Evolutionary conservation across 92 coral and sea anemone species (phyloP).

Genomic region (Actinostola sp.): DNA sequence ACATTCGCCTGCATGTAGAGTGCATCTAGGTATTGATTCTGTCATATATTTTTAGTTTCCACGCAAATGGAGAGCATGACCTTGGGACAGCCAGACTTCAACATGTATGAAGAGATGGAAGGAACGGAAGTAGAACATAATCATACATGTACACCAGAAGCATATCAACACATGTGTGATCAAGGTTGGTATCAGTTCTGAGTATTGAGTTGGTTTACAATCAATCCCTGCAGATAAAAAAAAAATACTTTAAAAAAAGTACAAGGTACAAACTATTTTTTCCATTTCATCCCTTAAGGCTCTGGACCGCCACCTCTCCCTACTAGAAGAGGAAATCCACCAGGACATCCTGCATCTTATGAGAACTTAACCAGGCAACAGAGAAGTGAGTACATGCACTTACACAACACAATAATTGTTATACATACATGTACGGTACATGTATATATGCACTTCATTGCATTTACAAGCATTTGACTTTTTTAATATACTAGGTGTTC

Average conservation of each 20-base stretch:
- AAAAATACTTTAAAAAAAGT: too few species aligned
- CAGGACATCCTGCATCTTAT: not conserved
- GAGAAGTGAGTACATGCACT: not conserved
- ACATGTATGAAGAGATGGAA: conserved; percentile 27
- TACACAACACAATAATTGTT: too few species aligned
- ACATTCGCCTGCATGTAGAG: too few species aligned
- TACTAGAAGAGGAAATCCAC: not conserved
- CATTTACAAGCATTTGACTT: not conserved
- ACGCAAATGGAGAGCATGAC: not conserved
- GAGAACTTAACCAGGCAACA: conserved; percentile 8
- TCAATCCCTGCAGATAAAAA: too few species aligned
- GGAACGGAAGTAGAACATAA: not conserved
- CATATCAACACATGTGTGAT: too few species aligned
- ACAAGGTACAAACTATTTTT: too few species aligned
- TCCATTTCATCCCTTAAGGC: too few species aligned
- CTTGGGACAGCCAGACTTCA: conserved; percentile 6
- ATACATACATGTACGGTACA: too few species aligned
- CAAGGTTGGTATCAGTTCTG: too few species aligned
- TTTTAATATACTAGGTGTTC: not conserved
- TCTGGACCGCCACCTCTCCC: conserved; percentile 10
- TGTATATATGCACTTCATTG: too few species aligned
- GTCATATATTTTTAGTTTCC: not conserved
- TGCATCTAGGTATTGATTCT: too few species aligned
- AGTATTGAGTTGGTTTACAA: too few species aligned
- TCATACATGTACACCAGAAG: not conserved